phyloP scores from a whole-genome alignment of 2,888 invertebrate genomes.

The Bimastos eiseni region DNA sequence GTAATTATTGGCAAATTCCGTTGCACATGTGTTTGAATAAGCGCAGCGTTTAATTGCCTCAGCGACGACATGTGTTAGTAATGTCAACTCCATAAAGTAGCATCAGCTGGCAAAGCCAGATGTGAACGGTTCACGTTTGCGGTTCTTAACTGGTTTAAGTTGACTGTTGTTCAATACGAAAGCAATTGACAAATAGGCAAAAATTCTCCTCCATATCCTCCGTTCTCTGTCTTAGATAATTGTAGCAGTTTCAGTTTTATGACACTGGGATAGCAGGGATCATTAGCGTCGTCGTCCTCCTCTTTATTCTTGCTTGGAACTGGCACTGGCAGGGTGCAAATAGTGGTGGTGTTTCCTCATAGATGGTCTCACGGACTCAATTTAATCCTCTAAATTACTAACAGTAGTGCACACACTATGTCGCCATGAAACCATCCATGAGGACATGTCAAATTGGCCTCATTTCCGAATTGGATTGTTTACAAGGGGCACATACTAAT shows the following conservation, averaged over 20 bases:
- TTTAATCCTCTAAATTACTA: too few species aligned
- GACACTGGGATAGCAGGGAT: too few species aligned
- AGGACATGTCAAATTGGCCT: not conserved
- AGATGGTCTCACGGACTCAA: too few species aligned
- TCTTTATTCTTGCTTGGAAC: too few species aligned
- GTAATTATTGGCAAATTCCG: not conserved
- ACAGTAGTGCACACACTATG: too few species aligned
- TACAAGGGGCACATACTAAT: not conserved
- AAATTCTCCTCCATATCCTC: not conserved
- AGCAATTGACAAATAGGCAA: not conserved
- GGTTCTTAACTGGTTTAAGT: not conserved
- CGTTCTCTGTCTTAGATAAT: too few species aligned
- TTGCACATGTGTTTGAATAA: not conserved
- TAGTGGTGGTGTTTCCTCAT: too few species aligned
- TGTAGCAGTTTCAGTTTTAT: too few species aligned
- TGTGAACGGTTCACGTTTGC: not conserved
- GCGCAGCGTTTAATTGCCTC: not conserved
- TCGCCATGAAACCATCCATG: not conserved
- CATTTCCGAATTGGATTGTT: not conserved
- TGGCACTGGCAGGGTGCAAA: too few species aligned
- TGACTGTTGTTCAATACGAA: not conserved
- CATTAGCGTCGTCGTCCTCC: too few species aligned
- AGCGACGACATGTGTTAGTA: too few species aligned
- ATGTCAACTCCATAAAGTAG: too few species aligned
- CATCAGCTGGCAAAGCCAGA: not conserved